Conservation (phyloP, 2,797 vertebrate genomes). For the Chelidonichthys spinosus region DNA sequence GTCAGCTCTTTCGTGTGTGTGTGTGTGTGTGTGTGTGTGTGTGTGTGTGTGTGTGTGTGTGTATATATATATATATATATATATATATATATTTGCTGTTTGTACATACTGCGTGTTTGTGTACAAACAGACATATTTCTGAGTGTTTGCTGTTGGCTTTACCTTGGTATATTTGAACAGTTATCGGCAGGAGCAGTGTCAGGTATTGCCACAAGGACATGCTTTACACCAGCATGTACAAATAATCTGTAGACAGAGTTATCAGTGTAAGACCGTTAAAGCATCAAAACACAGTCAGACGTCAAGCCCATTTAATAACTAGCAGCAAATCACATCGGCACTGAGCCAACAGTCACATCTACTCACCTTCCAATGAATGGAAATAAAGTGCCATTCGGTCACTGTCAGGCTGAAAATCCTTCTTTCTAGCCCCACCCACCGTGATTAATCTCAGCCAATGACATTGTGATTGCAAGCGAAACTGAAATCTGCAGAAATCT, state of each 20-base stretch:
- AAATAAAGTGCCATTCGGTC: background rate
- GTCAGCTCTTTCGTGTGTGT: background rate
- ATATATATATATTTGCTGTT: background rate
- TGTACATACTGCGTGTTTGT: background rate
- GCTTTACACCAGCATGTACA: slow-evolving; percentile 38
- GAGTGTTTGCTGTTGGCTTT: slow-evolving; percentile 2
- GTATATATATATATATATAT: too few relatives aligned
- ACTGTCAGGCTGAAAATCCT: background rate
- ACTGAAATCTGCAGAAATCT: slow-evolving; percentile 25
- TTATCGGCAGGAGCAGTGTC: slow-evolving; percentile 54
- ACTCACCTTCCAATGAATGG: slow-evolving; percentile 4
- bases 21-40: too few relatives aligned
- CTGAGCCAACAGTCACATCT: background rate
- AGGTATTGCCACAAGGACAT: slow-evolving; percentile 70
- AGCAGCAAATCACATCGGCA: background rate
- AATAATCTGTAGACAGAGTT: slow-evolving; percentile 33
- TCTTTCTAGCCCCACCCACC: slow-evolving; percentile 20
- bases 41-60: too few relatives aligned
- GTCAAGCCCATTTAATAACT: background rate
- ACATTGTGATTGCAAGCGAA: slow-evolving; percentile 25
- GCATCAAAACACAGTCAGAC: slow-evolving; percentile 1
- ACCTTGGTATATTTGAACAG: slow-evolving; percentile 67
- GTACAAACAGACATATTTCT: slow-evolving; percentile 2
- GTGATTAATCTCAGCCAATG: slow-evolving; percentile 17
- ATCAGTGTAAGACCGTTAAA: background rate